Percentiles rank a stretch among this genome's conserved stretches.
phyloP scores from a whole-genome alignment of 2,113 vertebrate genomes.

The Climacteris rufus region DNA sequence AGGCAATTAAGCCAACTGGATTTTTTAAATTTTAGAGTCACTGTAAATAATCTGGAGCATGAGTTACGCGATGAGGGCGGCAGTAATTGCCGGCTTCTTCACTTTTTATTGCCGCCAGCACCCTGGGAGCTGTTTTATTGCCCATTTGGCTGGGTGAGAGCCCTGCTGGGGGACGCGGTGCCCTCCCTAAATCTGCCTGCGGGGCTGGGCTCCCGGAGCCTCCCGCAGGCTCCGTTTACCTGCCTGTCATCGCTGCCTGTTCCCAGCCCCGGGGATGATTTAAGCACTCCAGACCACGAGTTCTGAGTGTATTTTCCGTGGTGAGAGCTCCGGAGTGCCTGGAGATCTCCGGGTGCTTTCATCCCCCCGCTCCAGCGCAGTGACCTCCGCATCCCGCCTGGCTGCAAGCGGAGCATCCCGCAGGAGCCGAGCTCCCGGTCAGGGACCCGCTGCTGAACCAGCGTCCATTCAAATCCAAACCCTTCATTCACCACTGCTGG shows the following conservation, averaged over 20 bases:
- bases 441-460: background rate
- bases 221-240: background rate
- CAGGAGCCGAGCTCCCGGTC: rapidly evolving
- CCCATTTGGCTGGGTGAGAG: background rate
- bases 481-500: background rate
- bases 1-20: background rate
- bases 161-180: background rate
- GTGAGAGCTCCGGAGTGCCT: background rate
- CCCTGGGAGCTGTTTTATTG: conserved; percentile 50
- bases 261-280: background rate
- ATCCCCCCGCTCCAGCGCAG: background rate
- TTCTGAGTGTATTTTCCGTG: background rate
- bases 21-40: conserved; percentile 25
- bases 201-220: background rate
- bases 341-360: background rate
- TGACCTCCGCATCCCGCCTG: rapidly evolving
- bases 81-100: conserved; percentile 45
- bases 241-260: background rate
- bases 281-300: background rate
- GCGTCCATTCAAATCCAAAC: background rate
- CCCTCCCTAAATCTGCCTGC: background rate
- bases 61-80: background rate
- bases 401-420: background rate
- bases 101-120: conserved; percentile 34
- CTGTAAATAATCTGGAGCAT: conserved; percentile 51